Conservation (phyloP, 2,797 vertebrate species). For the Erithacus rubecula region DNA sequence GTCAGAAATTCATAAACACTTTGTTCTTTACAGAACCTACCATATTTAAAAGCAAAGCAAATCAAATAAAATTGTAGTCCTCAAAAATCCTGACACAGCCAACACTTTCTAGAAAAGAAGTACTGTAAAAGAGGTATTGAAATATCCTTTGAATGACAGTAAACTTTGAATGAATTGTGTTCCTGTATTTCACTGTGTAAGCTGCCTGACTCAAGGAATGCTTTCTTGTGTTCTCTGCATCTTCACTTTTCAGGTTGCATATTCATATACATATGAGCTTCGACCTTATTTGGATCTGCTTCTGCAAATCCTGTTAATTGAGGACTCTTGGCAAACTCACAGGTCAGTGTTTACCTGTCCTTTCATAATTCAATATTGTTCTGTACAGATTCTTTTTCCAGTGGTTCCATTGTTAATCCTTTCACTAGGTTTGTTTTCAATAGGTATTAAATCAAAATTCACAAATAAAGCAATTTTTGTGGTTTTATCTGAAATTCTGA, state of each 20-base stretch:
- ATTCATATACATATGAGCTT: constrained; percentile 98
- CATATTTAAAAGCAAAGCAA: neutral
- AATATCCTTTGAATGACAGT: neutral
- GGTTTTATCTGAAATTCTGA: neutral
- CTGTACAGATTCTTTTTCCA: neutral
- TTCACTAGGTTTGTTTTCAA: neutral
- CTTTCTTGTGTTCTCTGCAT: neutral
- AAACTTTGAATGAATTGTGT: neutral
- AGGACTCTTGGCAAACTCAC: constrained; percentile 99
- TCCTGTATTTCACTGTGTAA: neutral
- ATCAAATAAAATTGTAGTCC: neutral
- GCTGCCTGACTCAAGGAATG: neutral
- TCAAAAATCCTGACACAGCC: neutral
- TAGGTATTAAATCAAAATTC: neutral
- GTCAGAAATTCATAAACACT: neutral
- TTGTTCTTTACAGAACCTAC: neutral
- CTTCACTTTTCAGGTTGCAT: constrained; percentile 83
- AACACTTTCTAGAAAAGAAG: neutral
- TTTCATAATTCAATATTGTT: neutral
- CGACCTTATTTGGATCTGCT: constrained; percentile 98
- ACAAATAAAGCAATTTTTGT: neutral
- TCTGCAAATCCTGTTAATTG: constrained; percentile 96
- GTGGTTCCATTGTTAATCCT: neutral
- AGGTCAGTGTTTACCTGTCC: constrained; percentile 77
- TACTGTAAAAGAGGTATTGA: neutral